Percentiles rank a stretch among this genome's conserved stretches.
These are phyloP conservation scores for Seriola rivoliana DNA, from an alignment of 2,113 vertebrate species.

Conservation along the genomic window DNA sequence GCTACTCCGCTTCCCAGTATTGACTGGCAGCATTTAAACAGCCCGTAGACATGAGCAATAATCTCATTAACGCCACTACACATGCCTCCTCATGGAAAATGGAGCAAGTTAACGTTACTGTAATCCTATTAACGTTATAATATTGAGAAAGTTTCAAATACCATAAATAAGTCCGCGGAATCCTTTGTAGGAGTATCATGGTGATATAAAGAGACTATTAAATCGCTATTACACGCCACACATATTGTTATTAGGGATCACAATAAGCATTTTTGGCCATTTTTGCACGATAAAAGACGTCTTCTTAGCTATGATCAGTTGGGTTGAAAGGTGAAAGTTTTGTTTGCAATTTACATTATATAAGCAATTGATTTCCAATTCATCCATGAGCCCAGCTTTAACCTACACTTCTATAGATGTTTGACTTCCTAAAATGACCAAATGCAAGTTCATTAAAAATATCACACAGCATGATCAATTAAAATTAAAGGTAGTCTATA, in stretches of 20 bases:
- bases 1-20: background rate
- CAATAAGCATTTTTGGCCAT: too few species aligned
- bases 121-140: background rate
- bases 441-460: background rate
- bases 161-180: background rate
- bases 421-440: background rate
- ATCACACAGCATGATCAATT: too few species aligned
- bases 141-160: background rate
- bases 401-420: too few species aligned
- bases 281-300: too few species aligned
- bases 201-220: background rate
- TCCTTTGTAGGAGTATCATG: too few species aligned
- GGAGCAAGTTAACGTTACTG: background rate
- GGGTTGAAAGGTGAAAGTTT: too few species aligned
- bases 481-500: background rate
- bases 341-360: too few species aligned
- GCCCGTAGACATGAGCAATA: background rate
- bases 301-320: too few species aligned
- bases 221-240: too few species aligned
- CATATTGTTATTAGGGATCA: too few species aligned
- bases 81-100: background rate
- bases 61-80: conserved; percentile 28
- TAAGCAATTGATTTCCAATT: too few species aligned
- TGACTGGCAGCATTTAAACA: background rate
- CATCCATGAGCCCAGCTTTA: too few species aligned